Evolutionary conservation across 1,140 invertebrate species (phyloP).

Genomic region (Grapholita molesta): DNA sequence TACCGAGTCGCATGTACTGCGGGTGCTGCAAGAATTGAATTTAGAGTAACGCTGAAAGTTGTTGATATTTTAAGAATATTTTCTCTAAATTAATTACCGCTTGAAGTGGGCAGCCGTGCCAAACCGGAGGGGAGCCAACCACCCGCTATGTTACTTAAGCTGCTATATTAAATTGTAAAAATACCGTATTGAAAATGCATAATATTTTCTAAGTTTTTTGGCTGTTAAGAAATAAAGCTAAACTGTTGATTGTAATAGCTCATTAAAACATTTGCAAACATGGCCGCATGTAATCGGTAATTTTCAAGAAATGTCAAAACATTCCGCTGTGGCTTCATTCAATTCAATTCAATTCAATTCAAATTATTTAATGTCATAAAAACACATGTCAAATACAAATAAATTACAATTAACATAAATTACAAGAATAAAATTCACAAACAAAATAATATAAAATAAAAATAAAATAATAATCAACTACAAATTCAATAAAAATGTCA

Average conservation of each 20-base stretch:
- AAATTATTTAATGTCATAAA: too few species aligned
- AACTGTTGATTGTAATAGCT: neutral
- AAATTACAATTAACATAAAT: too few species aligned
- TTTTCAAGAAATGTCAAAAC: conserved; percentile 7
- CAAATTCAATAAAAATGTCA: too few species aligned
- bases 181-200: neutral
- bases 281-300: neutral
- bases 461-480: too few species aligned
- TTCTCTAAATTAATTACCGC: neutral
- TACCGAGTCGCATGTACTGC: neutral
- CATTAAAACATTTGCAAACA: neutral
- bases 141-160: neutral
- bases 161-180: neutral
- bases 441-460: too few species aligned
- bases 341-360: too few species aligned
- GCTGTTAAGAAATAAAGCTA: neutral
- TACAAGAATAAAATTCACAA: too few species aligned
- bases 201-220: neutral
- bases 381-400: too few species aligned
- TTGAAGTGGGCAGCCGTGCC: neutral
- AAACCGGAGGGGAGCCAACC: neutral
- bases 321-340: conserved; percentile 22
- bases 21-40: neutral
- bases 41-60: neutral
- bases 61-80: neutral